These are phyloP conservation scores for Charadrius vociferus DNA, from an alignment of 2,113 vertebrate species.

Conservation along the genomic window DNA sequence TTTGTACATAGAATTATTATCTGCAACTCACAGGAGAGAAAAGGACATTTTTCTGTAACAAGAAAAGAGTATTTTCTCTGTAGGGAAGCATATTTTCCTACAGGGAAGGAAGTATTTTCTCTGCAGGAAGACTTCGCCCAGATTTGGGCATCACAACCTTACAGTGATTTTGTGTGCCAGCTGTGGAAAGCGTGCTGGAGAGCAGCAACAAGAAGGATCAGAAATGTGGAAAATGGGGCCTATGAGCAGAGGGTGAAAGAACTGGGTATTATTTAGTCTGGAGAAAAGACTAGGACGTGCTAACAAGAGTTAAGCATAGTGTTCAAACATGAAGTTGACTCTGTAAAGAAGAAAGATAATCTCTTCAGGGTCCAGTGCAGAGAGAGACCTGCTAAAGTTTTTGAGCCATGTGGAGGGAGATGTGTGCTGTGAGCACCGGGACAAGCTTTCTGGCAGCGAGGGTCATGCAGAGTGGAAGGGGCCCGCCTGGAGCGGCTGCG, in stretches of 20 bases:
- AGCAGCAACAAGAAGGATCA: not conserved
- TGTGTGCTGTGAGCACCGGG: rapidly evolving
- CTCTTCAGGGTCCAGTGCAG: not conserved
- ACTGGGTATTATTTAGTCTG: not conserved
- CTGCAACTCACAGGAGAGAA: not conserved
- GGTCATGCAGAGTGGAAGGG: rapidly evolving
- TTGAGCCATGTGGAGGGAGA: rapidly evolving
- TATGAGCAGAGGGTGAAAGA: not conserved
- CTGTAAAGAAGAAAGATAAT: not conserved
- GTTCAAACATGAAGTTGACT: not conserved
- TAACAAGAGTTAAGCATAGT: not conserved
- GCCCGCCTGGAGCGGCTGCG: not conserved
- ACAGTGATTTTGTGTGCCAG: not conserved
- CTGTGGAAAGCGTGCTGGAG: not conserved
- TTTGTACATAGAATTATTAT: not conserved
- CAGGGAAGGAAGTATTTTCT: not conserved
- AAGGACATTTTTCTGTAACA: not conserved
- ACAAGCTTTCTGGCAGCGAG: not conserved
- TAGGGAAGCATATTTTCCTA: no score
- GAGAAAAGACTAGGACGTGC: not conserved
- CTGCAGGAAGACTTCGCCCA: not conserved
- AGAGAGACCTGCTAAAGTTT: not conserved
- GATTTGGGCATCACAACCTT: not conserved
- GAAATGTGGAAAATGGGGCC: not conserved
- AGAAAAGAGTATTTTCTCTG: not conserved